Base-by-base conservation (phyloP, 2,113 vertebrate genomes). In the Passer domesticus region DNA sequence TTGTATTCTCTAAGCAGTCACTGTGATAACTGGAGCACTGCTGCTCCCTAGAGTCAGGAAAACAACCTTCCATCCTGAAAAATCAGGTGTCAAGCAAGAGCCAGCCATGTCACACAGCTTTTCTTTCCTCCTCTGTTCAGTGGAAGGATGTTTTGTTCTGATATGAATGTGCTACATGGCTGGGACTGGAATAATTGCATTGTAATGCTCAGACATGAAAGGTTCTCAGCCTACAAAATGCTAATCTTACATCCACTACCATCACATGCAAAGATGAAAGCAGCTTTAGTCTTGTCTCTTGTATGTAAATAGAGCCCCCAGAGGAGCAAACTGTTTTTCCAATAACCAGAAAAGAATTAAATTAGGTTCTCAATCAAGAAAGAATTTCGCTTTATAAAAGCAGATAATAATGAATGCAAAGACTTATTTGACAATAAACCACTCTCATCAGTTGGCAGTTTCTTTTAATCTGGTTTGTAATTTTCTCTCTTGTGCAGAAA, bases 351-450 rank as follows among this genome's bases (percentile, higher is more conserved):
- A 84, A 59, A 87, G 1, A 70, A 78, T 37, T 68, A 70, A 60
- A 28, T 77, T 35, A 79, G 10, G n/a, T 59, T 89, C 69, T 87
- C 52, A 56, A 70, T 84, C 50, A 79, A 49, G 44, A 64, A 64
- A 58, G 13, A 89, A n/a, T 53, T 83, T 84, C 83, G 74, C 83
- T 84, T 92, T 94, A 79, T 70, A 46, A 91, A 89, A 91, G 73
- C 84, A 75, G 17, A 28, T 41, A 68, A 55, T 16, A 63, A 82
- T 20, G 13, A 66, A 63, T 52, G 50, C 27, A 60, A 78, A 63
- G 62, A 88, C 41, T 84, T 52, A 37, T 17, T 58, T 55, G 55
- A 79, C 35, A 79, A 60, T 74, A 55, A 27, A 4, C 39, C 69
- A 25, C 15, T 70, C 31, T 44, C 30, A 47, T 31, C 19, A 35